phyloP scores from a whole-genome alignment of 2,888 invertebrate species.

The Monoplex corrugatus region DNA sequence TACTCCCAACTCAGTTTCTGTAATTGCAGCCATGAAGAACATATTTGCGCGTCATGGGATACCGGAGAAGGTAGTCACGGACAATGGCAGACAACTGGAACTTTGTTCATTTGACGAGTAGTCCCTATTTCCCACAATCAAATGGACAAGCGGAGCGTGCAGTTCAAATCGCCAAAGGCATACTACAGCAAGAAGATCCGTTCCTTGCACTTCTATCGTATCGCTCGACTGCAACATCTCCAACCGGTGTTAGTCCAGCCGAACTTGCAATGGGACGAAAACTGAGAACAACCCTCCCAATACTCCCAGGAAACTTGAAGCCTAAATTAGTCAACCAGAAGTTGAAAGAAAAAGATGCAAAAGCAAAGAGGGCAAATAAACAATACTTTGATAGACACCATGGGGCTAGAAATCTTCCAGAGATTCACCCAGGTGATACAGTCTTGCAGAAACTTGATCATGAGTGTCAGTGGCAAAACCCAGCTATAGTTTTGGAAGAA shows the following conservation, averaged over 20 bases:
- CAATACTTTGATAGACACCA: no score
- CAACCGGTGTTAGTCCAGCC: constrained; percentile 16
- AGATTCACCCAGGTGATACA: no score
- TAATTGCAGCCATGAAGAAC: not conserved
- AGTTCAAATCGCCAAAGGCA: constrained; percentile 19
- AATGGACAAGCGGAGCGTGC: constrained; percentile 41
- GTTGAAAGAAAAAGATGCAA: no score
- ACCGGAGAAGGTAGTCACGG: no score
- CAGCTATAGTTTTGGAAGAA: no score
- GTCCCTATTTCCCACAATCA: not conserved
- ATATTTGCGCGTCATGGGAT: constrained; percentile 36
- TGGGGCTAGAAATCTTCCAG: no score
- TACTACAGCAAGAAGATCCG: constrained; percentile 11
- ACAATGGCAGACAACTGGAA: not conserved
- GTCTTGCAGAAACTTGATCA: no score
- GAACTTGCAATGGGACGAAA: constrained; percentile 39
- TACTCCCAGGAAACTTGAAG: no score
- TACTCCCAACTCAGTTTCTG: not conserved
- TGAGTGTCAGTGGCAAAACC: no score
- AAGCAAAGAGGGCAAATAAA: no score
- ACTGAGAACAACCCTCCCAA: no score
- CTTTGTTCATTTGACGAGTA: constrained; percentile 25
- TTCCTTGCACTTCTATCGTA: constrained; percentile 35
- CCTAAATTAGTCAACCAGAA: no score
- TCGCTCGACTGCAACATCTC: constrained; percentile 16